Base-by-base conservation (phyloP, 2,888 invertebrate species). In the Mechanitis mazaeus region DNA sequence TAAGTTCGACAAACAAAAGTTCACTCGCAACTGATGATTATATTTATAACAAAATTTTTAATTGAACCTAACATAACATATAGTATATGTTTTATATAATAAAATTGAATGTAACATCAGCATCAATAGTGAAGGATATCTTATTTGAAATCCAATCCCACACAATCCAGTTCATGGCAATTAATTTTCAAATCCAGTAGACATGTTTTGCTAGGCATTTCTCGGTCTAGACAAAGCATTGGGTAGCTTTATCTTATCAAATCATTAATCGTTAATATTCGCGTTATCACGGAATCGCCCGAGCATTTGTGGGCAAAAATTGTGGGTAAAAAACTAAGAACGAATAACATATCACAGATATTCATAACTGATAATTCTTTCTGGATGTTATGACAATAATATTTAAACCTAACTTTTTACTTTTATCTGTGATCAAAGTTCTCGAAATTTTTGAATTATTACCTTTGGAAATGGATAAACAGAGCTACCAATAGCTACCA, bases 141-240 rank as follows among this genome's bases (percentile, higher is more conserved):
- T 42, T 5, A 28, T 31, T 6, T 50, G 7, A 31, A 31, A 50
- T 9, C 38, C 5, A 7, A 47, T 47, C 47, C 12, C 20, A 3
- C 20, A n/a, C 3, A 28, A 4, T 47, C 28, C 2, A 31, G 35
- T 1, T 6, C 35, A 35, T 5, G 9, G 42, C 50, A 50, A 31
- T 11, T 7, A 50, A 50, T 50, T 31, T 31, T 28, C 31, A 31
- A 50, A 50, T 42, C 1, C 11, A 42, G 9, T 9, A 42, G 7
- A 1, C 11, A 42, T 3, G 31, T 81, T 81, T 81, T 81, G 72
- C 70, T 58, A 50, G 59, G 65, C 65, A 72, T 77, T 72, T 74
- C 70, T 74, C 69, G 70, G 68, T 69, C 66, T 71, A 64, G 66
- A 71, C 72, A 71, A 72, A 69, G 63, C 72, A 71, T 72, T 69